Evolutionary conservation across 2,113 vertebrate genomes (phyloP).

Genomic region (Proterorhinus semilunaris): DNA sequence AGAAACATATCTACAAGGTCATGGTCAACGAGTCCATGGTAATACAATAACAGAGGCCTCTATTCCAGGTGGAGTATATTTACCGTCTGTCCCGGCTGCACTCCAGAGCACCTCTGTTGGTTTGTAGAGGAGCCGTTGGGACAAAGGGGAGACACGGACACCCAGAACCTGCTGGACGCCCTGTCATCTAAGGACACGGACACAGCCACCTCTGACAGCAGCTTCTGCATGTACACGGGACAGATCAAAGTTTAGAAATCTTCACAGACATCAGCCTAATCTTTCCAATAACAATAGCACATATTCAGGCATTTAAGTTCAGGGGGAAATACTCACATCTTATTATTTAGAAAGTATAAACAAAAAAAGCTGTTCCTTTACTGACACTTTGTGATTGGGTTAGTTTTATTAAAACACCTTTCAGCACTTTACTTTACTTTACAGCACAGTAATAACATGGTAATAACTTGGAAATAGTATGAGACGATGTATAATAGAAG

Average conservation of each 20-base stretch:
- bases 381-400: too few relatives aligned
- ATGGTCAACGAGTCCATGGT: not conserved
- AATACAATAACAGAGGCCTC: not conserved
- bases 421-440: too few relatives aligned
- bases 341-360: too few relatives aligned
- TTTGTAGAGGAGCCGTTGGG: conserved; percentile 82
- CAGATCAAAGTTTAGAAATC: not conserved
- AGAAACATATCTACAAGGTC: not conserved
- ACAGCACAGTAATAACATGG: too few relatives aligned
- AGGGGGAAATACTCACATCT: too few relatives aligned
- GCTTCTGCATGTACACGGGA: conserved; percentile 71
- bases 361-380: too few relatives aligned
- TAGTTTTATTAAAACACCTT: too few relatives aligned
- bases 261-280: too few relatives aligned
- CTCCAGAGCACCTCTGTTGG: conserved; percentile 83
- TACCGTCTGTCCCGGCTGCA: conserved; percentile 89
- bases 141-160: conserved; percentile 88
- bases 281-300: too few relatives aligned
- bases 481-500: too few relatives aligned
- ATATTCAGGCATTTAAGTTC: too few relatives aligned
- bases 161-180: conserved; percentile 82
- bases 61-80: not conserved
- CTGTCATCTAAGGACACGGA: conserved; percentile 84
- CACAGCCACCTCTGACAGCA: conserved; percentile 90
- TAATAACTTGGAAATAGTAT: too few relatives aligned